Base-by-base conservation (phyloP, 2,797 vertebrate genomes). In the Molossus alvarezi region DNA sequence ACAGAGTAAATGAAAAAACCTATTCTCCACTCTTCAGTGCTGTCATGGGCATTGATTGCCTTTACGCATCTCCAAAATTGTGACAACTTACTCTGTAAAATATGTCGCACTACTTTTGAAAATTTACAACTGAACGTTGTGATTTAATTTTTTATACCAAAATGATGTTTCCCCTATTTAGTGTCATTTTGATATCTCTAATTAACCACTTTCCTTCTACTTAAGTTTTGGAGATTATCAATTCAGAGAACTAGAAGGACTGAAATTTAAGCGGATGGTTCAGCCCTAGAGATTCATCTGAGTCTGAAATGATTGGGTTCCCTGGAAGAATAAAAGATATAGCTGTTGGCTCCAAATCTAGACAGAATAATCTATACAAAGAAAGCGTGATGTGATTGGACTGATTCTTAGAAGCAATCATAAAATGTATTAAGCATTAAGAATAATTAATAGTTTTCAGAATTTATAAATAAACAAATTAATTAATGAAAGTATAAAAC, bases 261-360 rank as follows among this genome's bases (percentile, higher is more conserved):
- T 71, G 18, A 87, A 90, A 88, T 86, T 93, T 91, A 9, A 95
- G 20, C 86, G 93, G 48, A 85, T 88, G 84, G 91, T 55, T 93
- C 37, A 81, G 9, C 15, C 20, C 29, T 79, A 76, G 55, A 85
- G 9, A 83, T 79, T 96, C 11, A 85, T 76, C 25, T 92, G 57
- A 85, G 20, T 27, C 29, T 95, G 71, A 88, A 72, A 82, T 64
- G 71, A 94, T 91, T 94, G n/a, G 18, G 5, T 76, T 95, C 71
- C 17, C 83, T 95, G 86, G 84, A 76, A 96, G 29, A 94, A 87
- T 62, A 93, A 95, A 92, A 87, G 29, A 2, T 67, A 64, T 45
- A 91, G 6, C 4, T 79, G 21, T 41, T 65, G 85, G 21, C 6
- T 96, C 33, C 51, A 95, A 80, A 95, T 82, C 94, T 96, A 96